Base-by-base conservation (phyloP, 37 sponge, comb jelly and placozoan species). In the Beroe ovata region DNA sequence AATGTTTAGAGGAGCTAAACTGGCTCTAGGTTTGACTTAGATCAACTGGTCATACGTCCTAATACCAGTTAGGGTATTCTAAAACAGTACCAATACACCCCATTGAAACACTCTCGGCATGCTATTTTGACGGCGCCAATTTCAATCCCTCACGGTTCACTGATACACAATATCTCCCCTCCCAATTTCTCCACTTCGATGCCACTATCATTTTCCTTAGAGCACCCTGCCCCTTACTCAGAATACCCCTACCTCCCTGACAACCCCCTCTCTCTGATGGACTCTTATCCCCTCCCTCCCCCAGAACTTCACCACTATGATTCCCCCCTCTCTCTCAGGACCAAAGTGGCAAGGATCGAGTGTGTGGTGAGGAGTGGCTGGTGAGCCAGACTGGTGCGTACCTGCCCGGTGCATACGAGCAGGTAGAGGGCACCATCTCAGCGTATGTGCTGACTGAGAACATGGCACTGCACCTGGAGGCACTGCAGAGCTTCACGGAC, bases 361-460 rank as follows among this genome's bases (percentile, higher is more conserved):
- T 99, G 61, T 96, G 96, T 39, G 99, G 99, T 35, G 99, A 99
- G 69, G 99, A 99, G 81, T 99, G 99, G 99, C 88, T 96, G 59
- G 95, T 99, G 60, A 93, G 93, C 90, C 93, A 99, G 92, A 91
- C 96, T 39, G 99, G 99, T 21, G 99, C 99, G 64, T 99, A 99
- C 92, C 94, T 99, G 19, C 99, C 99, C 18, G 96, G 96, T 22
- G 99, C 99, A 30, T 96, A 99, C 60, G 99, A 99, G 91, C 96
- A 99, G 63, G 99, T 99, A 29, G 93, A 96, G 28, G 96, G 95
- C 60, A 62, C 92, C 0, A 93, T 96, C 60, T 93, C 95, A 89
- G 99, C 99, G 23, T 96, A 99, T 72, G 94, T 99, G 21, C 91
- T 99, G 60, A 99, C 99, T 28, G 99, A 99, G 90, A 99, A 99